phyloP scores from a whole-genome alignment of 2,797 vertebrate species.

The Telmatherina bonti region DNA sequence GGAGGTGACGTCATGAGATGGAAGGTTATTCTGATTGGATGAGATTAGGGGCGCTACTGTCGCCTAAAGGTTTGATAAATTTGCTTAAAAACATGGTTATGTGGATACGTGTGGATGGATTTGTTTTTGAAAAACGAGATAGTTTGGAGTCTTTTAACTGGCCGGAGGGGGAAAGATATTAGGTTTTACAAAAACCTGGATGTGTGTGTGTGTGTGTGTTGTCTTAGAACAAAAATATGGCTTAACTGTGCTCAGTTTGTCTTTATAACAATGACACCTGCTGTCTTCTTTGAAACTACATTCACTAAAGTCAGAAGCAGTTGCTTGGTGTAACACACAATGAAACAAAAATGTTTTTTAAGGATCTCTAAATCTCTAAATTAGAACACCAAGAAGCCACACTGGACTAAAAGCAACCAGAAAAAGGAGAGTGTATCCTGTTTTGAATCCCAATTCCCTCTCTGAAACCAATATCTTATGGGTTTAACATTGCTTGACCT shows the following conservation, averaged over 20 bases:
- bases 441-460: constrained; percentile 9
- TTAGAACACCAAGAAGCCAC: constrained; percentile 11
- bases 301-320: constrained; percentile 17
- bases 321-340: background rate
- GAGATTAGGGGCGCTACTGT: no score
- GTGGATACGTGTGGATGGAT: no score
- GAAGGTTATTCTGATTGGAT: no score
- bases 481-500: constrained; percentile 19
- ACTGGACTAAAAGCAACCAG: constrained; percentile 31
- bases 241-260: background rate
- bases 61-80: no score
- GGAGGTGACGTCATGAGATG: no score
- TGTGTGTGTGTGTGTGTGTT: no score
- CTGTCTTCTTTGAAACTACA: background rate
- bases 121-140: no score
- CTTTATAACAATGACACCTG: constrained; percentile 2
- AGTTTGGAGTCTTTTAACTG: no score
- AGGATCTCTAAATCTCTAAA: constrained; percentile 20
- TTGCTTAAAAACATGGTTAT: no score
- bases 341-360: constrained; percentile 11
- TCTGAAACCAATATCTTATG: background rate
- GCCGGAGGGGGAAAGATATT: no score
- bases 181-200: no score
- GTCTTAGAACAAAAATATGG: constrained; percentile 11
- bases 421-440: constrained; percentile 1